Conservation (phyloP, 2,888 invertebrate species). For the Auanema sp. region DNA sequence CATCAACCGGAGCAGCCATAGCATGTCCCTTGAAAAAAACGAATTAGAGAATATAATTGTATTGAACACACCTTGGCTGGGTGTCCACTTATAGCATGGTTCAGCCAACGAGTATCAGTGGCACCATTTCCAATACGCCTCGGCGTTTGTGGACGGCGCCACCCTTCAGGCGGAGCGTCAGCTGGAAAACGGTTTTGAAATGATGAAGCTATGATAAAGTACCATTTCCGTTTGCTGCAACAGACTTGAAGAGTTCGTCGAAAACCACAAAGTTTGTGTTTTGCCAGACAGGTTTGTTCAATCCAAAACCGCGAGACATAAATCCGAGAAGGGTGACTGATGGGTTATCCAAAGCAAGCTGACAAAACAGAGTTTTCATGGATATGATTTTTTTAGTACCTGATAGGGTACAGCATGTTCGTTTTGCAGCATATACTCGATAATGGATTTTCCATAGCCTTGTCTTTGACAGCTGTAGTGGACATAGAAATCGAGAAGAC, state of each 20-base stretch:
- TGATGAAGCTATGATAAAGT: too few species aligned
- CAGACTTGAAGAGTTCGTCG: constrained; percentile 75
- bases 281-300: constrained; percentile 76
- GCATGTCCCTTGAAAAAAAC: constrained; percentile 34
- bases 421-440: constrained; percentile 79
- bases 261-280: constrained; percentile 86
- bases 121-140: constrained; percentile 46
- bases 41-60: background rate
- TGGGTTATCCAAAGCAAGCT: constrained; percentile 86
- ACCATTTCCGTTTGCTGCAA: constrained; percentile 20
- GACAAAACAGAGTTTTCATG: background rate
- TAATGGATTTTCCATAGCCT: constrained; percentile 82
- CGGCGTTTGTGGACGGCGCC: constrained; percentile 56
- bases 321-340: constrained; percentile 85
- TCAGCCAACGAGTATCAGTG: constrained; percentile 52
- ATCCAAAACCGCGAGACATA: constrained; percentile 79
- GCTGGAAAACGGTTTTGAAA: constrained; percentile 19
- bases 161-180: constrained; percentile 52
- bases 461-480: constrained; percentile 80
- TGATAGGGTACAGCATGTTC: constrained; percentile 49
- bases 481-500: constrained; percentile 90
- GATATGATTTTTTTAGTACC: constrained; percentile 15
- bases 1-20: constrained; percentile 47
- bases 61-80: constrained; percentile 33
- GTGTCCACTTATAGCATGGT: constrained; percentile 53